Base-by-base conservation (phyloP, 2,113 vertebrate genomes). In the Phycodurus eques region DNA sequence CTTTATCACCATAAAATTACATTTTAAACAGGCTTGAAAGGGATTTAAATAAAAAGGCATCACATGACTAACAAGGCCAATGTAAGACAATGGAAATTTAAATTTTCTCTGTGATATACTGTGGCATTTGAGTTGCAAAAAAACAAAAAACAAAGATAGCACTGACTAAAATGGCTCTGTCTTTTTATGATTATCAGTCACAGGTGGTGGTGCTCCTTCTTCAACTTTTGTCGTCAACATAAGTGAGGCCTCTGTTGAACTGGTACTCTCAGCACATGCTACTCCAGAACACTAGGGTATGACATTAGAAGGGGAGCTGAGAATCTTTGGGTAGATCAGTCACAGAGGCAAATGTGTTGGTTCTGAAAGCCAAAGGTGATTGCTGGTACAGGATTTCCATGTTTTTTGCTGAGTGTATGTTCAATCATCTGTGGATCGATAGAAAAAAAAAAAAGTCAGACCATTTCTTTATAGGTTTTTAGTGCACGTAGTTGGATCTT, bases 381-480 rank as follows among this genome's bases (percentile, higher is more conserved):
- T 92, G 93, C 90, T 92, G 87, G 78, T 87, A 57, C 72, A 54
- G 39, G 65, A 80, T 76, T 81, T 81, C 71, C 74, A 77, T 35
- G 49, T 76, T 85, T 87, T 73, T 81, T 81, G 80, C 68, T 81
- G 78, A 49, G 76, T 67, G 43, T 22, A 57, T 51, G 43, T 64
- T 47, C 79, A 51, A 56, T 79, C 73, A 88, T 49, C 62, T 68
- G 87, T 68, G 87, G 80, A 60, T 70, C 57, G 78, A 20, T 68
- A 2, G 59, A 9, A 44, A 47, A 11, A 9, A 44, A 47, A 11
- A 22, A 44, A 43, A 66, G 63, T 47, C 0, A 22, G 19, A 46
- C 19, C 7, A n/a, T 65, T 44, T 6, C 10, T 64, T 19, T 44
- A 12, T 22, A 39, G 35, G 9, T 2, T 3, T 10, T 22, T 8